Evolutionary conservation across 2,888 invertebrate species (phyloP), one percentile per base, ranked within the genome.

Genomic region (Dioctria rufipes): DNA sequence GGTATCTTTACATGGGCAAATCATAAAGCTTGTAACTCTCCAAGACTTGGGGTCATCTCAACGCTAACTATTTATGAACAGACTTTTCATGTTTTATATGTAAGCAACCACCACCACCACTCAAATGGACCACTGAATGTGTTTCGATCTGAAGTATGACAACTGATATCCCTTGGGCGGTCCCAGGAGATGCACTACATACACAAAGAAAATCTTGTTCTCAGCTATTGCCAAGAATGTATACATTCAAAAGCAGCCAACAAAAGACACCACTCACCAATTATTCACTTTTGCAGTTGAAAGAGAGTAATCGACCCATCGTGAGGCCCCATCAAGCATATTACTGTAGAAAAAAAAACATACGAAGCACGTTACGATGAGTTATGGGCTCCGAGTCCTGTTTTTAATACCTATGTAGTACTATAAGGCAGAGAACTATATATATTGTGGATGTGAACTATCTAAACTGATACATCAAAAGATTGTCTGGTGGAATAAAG

Each of bases 181-280:
- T 25, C 13, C 9, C 49, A 66, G 66, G 43, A 71, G 37, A 51
- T 54, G 25, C 25, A 25, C 40, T n/a, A 66, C 25, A 46, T 3
- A 25, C 40, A 73, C 58, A 63, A 77, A 63, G 77, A 77, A 63
- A 58, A 77, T n/a, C 77, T 39, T 77, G 46, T 77, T 77, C 46
- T 63, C 46, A 77, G 77, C 61, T 63, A 25, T 63, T 49, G 5
- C 49, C 63, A 25, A 46, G 63, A 77, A 77, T 63, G 63, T 61
- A n/a, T n/a, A n/a, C 39, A 63, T 63, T 63, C 13, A 54, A n/a
- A n/a, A 77, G 49, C 37, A 54, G 63, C 77, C 13, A 61, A 77
- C 77, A 77, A 77, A 77, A 77, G 77, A 49, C 61, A 63, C 46
- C 77, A 49, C 61, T 77, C 77, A 61, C 77, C 77, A 77, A 77